Conservation (phyloP, 2,113 vertebrate genomes). For the Rhineura floridana region DNA sequence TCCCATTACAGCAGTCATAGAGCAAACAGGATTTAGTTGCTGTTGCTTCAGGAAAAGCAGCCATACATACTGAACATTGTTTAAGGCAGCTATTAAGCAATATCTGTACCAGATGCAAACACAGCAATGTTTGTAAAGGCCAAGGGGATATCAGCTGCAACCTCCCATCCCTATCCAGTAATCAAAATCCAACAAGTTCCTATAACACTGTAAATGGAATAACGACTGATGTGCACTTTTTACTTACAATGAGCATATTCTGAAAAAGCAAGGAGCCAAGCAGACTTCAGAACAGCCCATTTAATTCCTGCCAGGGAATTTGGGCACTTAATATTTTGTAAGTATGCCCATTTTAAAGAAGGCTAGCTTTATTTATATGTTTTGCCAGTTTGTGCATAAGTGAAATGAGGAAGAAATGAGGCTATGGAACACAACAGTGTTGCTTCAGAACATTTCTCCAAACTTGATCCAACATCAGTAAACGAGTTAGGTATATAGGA, state of each 20-base stretch:
- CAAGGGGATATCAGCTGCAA: background rate
- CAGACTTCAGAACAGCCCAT: background rate
- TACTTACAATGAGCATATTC: background rate
- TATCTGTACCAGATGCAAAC: background rate
- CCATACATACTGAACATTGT: background rate
- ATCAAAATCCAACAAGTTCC: background rate
- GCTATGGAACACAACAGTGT: background rate
- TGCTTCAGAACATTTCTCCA: background rate
- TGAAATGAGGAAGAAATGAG: background rate
- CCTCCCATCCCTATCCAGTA: background rate
- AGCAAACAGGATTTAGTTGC: background rate
- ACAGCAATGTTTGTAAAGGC: background rate
- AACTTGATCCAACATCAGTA: background rate
- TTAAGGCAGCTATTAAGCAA: background rate
- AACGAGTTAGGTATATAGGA: background rate
- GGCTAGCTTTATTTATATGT: conserved; percentile 2
- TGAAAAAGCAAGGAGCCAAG: background rate
- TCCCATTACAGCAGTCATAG: background rate
- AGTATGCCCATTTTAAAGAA: background rate
- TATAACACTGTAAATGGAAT: rapidly evolving
- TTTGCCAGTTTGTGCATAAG: background rate
- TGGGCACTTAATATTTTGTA: rapidly evolving
- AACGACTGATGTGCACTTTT: background rate
- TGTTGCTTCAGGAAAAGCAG: rapidly evolving
- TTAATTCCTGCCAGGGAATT: background rate